Conservation (phyloP, 2,797 vertebrate genomes). For the Chrysocyon brachyurus region DNA sequence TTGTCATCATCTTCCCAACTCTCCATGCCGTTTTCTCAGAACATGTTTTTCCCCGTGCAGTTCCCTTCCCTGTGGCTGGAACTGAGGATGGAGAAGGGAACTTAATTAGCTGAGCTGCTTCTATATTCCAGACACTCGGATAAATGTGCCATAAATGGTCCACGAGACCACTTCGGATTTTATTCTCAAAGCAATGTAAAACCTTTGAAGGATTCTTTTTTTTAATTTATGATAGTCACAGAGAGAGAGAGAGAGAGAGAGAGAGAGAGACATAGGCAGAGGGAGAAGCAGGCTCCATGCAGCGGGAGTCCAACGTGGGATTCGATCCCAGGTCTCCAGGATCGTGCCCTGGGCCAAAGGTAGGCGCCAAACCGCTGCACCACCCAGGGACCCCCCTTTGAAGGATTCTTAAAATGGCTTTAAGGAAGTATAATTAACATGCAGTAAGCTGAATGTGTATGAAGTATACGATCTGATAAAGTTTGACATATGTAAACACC, state of each 20-base stretch:
- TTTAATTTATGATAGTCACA: too few relatives aligned
- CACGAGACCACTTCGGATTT: not conserved
- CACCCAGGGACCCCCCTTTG: not conserved
- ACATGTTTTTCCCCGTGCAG: not conserved
- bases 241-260: too few relatives aligned
- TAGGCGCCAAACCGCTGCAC: too few relatives aligned
- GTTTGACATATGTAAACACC: not conserved
- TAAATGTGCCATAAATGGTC: not conserved
- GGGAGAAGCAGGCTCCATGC: too few relatives aligned
- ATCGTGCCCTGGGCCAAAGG: too few relatives aligned
- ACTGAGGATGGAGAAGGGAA: not conserved
- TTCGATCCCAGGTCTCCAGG: too few relatives aligned
- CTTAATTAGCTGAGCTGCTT: not conserved
- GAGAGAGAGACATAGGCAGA: too few relatives aligned
- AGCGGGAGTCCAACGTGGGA: too few relatives aligned
- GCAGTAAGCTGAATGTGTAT: not conserved
- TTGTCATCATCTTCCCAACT: not conserved
- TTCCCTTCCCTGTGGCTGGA: not conserved
- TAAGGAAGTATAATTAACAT: not conserved
- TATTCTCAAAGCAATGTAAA: constrained; percentile 32
- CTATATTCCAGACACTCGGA: not conserved
- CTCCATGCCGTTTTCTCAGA: not conserved
- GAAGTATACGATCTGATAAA: not conserved
- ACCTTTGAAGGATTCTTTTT: not conserved
- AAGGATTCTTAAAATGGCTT: not conserved